Conservation (phyloP, 2,113 vertebrate genomes). For the Anarhynchus alexandrinus region DNA sequence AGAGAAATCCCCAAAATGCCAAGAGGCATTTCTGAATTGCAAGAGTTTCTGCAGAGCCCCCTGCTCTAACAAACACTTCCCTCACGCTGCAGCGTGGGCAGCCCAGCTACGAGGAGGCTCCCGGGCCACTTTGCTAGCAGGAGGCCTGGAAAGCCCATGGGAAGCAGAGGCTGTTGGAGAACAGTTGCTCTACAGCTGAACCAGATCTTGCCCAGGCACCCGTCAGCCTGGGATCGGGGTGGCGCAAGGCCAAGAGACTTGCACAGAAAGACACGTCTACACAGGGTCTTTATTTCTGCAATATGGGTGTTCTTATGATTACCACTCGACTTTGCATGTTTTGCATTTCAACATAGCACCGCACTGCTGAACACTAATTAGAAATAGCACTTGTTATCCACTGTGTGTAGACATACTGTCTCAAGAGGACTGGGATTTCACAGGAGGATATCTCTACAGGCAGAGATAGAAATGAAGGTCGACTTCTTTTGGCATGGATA, state of each 20-base stretch:
- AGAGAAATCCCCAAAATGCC: background rate
- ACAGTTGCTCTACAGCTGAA: background rate
- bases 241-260: fast-evolving
- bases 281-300: background rate
- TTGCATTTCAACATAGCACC: background rate
- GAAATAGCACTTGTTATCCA: background rate
- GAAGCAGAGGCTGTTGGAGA: background rate
- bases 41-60: background rate
- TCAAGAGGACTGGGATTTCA: background rate
- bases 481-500: background rate
- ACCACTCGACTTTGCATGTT: fast-evolving
- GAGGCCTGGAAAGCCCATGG: background rate
- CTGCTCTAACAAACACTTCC: background rate
- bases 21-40: background rate
- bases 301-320: background rate
- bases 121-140: fast-evolving
- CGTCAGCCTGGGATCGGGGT: fast-evolving
- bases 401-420: background rate
- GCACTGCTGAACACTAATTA: background rate
- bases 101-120: fast-evolving
- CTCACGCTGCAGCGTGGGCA: fast-evolving
- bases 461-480: background rate
- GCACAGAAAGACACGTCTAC: background rate
- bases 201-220: background rate
- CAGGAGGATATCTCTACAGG: background rate